A percentile compares a stretch with the other conserved stretches of the same genome.
These are phyloP conservation scores for Scaptomyza hsui DNA, from an alignment of 1,140 invertebrate genomes.

Conservation along the genomic window DNA sequence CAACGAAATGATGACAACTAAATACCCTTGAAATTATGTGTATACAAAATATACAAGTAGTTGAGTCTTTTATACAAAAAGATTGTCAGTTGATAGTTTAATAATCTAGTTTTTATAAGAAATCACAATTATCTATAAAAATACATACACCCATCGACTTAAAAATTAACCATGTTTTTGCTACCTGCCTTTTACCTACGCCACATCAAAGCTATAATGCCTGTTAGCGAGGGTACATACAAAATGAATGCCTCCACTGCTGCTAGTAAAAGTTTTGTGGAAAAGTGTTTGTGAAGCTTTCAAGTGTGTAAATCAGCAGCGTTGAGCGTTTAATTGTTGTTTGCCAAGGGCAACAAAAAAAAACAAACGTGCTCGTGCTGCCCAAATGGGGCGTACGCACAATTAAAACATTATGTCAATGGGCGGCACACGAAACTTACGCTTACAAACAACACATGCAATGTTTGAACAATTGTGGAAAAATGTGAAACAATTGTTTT, in stretches of 20 bases:
- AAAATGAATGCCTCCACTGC: constrained; percentile 47
- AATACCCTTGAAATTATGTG: background rate
- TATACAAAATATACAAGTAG: too few species aligned
- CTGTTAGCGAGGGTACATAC: constrained; percentile 19
- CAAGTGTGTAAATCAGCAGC: constrained; percentile 59
- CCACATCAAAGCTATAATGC: background rate
- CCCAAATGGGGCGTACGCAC: constrained; percentile 24
- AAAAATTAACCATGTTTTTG: background rate
- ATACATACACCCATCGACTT: background rate
- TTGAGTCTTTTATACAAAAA: too few species aligned
- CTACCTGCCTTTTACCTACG: background rate
- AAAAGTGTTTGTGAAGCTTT: constrained; percentile 61
- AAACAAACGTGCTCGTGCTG: constrained; percentile 26
- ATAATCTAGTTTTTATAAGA: too few species aligned
- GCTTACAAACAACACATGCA: background rate
- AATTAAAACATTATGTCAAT: constrained; percentile 61
- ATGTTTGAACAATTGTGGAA: background rate
- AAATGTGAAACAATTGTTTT: background rate
- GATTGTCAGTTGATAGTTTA: too few species aligned
- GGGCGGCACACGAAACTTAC: constrained; percentile 1
- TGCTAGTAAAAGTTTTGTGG: constrained; percentile 55
- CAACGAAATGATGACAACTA: too few species aligned
- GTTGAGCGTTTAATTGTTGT: constrained; percentile 72
- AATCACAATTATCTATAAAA: too few species aligned
- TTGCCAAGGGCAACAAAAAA: constrained; percentile 44